Conservation (phyloP, 2,888 invertebrate species). For the Phalera bucephala region DNA sequence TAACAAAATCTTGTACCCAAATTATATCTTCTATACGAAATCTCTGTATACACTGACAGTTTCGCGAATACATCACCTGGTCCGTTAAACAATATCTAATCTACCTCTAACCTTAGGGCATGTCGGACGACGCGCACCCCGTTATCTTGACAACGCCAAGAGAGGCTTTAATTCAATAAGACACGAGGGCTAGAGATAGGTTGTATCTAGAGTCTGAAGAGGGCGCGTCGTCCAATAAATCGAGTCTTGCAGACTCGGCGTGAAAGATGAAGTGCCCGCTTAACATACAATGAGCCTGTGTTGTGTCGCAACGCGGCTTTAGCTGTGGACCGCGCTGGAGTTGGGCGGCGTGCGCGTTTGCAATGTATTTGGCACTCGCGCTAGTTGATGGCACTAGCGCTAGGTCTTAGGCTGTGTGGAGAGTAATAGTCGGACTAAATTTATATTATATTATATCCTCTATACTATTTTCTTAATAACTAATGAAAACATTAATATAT, state of each 20-base stretch:
- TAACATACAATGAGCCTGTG: slow-evolving; percentile 79
- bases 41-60: background rate
- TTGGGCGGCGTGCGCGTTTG: slow-evolving; percentile 38
- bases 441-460: too few relatives aligned
- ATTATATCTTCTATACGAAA: background rate
- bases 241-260: slow-evolving; percentile 58
- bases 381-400: slow-evolving; percentile 35
- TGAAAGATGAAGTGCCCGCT: slow-evolving; percentile 79
- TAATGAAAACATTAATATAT: too few relatives aligned
- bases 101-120: slow-evolving; percentile 28
- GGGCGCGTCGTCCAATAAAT: slow-evolving; percentile 78
- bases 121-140: slow-evolving; percentile 34
- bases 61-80: slow-evolving; percentile 29
- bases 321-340: slow-evolving; percentile 53
- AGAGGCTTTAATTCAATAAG: slow-evolving; percentile 59
- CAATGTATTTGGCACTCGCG: slow-evolving; percentile 37
- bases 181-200: slow-evolving; percentile 43
- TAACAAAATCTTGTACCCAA: background rate
- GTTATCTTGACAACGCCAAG: slow-evolving; percentile 52
- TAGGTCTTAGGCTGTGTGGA: background rate
- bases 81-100: slow-evolving; percentile 42
- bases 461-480: too few relatives aligned
- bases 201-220: slow-evolving; percentile 55
- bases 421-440: background rate
- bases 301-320: slow-evolving; percentile 63